These are phyloP conservation scores for Callyntrura guangdongensis DNA, from an alignment of 2,888 invertebrate genomes.

Conservation along the genomic window DNA sequence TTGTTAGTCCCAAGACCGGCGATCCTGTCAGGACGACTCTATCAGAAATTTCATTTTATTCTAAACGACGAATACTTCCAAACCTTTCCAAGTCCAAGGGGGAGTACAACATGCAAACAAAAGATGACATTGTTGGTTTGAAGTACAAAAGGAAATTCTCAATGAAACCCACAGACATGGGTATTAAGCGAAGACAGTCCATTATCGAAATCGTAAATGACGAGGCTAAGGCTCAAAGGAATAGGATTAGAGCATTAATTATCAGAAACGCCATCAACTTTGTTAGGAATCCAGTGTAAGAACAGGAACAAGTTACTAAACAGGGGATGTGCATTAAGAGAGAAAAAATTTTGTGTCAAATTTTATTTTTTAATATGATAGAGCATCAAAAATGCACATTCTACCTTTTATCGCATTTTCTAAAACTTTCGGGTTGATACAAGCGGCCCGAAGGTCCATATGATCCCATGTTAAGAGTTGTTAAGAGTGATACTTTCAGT, in stretches of 20 bases:
- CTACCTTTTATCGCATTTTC: too few species aligned
- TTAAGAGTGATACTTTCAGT: too few species aligned
- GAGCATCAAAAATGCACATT: too few species aligned
- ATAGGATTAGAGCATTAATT: conserved; percentile 69
- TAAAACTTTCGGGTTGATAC: too few species aligned
- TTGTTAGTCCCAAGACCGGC: background rate
- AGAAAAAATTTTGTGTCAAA: too few species aligned
- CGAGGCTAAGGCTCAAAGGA: conserved; percentile 61
- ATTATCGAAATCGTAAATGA: conserved; percentile 71
- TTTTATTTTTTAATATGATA: too few species aligned
- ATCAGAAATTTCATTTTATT: conserved; percentile 73
- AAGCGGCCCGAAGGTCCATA: too few species aligned
- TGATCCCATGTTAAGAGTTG: too few species aligned
- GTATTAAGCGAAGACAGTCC: conserved; percentile 53
- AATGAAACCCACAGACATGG: conserved; percentile 53
- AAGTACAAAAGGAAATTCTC: conserved; percentile 75
- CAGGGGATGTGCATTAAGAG: too few species aligned
- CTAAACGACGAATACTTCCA: conserved; percentile 61
- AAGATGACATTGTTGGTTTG: conserved; percentile 70
- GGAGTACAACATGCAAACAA: conserved; percentile 30
- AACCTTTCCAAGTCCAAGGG: conserved; percentile 33
- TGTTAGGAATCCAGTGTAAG: conserved; percentile 69
- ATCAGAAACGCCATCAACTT: conserved; percentile 64
- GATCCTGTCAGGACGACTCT: conserved; percentile 62
- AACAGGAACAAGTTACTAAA: background rate